Conservation (phyloP, 2,888 invertebrate genomes). For the Pandemis heparana region DNA sequence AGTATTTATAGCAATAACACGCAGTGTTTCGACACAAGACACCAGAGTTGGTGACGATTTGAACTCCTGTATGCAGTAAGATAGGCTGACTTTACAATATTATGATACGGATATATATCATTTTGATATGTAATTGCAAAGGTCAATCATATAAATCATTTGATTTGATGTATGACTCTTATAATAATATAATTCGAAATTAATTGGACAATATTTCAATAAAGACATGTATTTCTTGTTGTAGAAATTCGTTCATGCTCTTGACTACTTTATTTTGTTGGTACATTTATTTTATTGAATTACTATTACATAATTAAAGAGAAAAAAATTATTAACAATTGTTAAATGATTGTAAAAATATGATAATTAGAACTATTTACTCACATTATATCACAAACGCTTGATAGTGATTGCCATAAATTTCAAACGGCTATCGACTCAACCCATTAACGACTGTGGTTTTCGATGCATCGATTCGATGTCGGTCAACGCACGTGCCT, state of each 20-base stretch:
- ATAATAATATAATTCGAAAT: constrained; percentile 37
- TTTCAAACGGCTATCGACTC: constrained; percentile 47
- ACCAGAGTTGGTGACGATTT: neutral
- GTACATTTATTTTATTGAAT: constrained; percentile 14
- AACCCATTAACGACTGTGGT: constrained; percentile 44
- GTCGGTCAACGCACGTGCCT: constrained; percentile 60
- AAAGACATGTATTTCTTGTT: constrained; percentile 20
- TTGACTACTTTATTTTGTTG: neutral
- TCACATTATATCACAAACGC: constrained; percentile 64
- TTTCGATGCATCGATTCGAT: constrained; percentile 50
- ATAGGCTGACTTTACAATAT: constrained; percentile 1
- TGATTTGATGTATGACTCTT: constrained; percentile 41
- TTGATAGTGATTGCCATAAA: constrained; percentile 61
- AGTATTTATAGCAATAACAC: neutral
- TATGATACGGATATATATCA: constrained; percentile 18
- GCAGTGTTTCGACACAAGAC: neutral
- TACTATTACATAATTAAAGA: constrained; percentile 25
- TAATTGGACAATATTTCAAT: constrained; percentile 44
- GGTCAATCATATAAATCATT: constrained; percentile 43
- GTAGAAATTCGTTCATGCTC: constrained; percentile 15
- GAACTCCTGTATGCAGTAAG: constrained; percentile 8
- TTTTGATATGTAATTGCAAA: constrained; percentile 41
- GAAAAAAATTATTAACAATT: constrained; percentile 48
- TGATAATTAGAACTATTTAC: constrained; percentile 65
- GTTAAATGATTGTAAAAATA: constrained; percentile 66